Evolutionary conservation across 2,888 invertebrate genomes (phyloP), one percentile per base, ranked within the genome.

Genomic region (Parnassius smintheus): DNA sequence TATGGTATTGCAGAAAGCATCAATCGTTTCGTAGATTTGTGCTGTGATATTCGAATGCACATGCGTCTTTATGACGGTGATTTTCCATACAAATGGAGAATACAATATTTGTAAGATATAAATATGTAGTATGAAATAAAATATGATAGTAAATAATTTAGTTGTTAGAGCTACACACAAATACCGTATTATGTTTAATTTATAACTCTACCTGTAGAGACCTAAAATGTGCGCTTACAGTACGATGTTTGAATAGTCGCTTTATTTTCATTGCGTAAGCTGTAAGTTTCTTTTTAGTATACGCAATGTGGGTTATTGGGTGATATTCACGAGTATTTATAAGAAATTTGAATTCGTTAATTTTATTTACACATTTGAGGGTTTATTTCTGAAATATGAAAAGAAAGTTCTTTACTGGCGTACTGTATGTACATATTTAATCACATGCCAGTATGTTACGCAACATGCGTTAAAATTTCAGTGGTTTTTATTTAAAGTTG

Each of bases 261-360:
- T 65, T 49, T 76, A 77, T 77, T 78, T 77, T 70, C 70, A 78
- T 82, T 81, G 75, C 76, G 75, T 74, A 75, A 76, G 77, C 66
- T 67, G 71, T 74, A 72, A 76, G 75, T 76, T 81, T 74, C 76
- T 81, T 49, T 81, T 78, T 75, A 79, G 76, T 80, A 76, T 78
- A 80, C 77, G 75, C 70, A 77, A 83, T 81, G 74, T 85, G 70
- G 86, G 85, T 85, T 81, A 85, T 75, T 77, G 74, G 74, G 80
- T 77, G 77, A 78, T 68, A 67, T 68, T 68, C 66, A 68, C 65
- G 64, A 67, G 66, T 59, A 66, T 65, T 62, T 56, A 10, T 22
- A 45, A 56, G 11, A 45, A 45, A 42, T 13, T n/a, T 54, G 12
- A 9, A 35, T 3, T 42, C 18, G 41, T 11, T 11, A 13, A 54